Conservation (phyloP, 2,113 vertebrate genomes). For the Taurulus bubalis region DNA sequence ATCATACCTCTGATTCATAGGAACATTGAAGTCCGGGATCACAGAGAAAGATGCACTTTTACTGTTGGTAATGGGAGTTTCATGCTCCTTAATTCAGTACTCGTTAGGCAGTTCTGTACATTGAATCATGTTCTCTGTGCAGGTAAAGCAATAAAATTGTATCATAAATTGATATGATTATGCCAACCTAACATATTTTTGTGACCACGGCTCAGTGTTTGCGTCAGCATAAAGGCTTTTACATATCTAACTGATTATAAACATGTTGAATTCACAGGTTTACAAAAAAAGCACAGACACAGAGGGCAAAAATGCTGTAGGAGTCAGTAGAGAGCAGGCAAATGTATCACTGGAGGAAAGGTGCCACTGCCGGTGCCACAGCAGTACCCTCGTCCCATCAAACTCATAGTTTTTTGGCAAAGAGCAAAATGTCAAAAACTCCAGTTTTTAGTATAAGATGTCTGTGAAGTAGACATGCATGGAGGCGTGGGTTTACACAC, state of each 20-base stretch:
- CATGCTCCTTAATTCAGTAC: slow-evolving; percentile 15
- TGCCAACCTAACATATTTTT: neutral
- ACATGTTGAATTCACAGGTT: slow-evolving; percentile 11
- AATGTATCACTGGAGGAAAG: slow-evolving; percentile 36
- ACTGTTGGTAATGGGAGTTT: neutral
- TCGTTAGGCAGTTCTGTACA: neutral
- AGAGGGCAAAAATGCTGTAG: slow-evolving; percentile 58
- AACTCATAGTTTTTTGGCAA: slow-evolving; percentile 34
- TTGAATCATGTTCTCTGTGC: neutral
- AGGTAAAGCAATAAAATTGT: slow-evolving; percentile 2
- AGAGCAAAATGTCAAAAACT: slow-evolving; percentile 25
- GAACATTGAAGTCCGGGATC: slow-evolving; percentile 45
- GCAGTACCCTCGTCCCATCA: slow-evolving; percentile 14
- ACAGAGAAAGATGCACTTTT: neutral
- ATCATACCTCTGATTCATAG: slow-evolving; percentile 19
- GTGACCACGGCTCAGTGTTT: neutral
- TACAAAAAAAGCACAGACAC: slow-evolving; percentile 34
- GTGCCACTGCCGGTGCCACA: slow-evolving; percentile 28
- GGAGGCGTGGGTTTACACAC: slow-evolving; percentile 45
- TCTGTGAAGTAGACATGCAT: slow-evolving; percentile 29
- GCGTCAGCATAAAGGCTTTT: neutral
- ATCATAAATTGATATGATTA: slow-evolving; percentile 11
- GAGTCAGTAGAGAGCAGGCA: slow-evolving; percentile 73
- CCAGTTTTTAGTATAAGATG: slow-evolving; percentile 22
- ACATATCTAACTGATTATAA: slow-evolving; percentile 3